Evolutionary conservation across 2,113 vertebrate genomes (phyloP).

Genomic region (Bufo bufo): DNA sequence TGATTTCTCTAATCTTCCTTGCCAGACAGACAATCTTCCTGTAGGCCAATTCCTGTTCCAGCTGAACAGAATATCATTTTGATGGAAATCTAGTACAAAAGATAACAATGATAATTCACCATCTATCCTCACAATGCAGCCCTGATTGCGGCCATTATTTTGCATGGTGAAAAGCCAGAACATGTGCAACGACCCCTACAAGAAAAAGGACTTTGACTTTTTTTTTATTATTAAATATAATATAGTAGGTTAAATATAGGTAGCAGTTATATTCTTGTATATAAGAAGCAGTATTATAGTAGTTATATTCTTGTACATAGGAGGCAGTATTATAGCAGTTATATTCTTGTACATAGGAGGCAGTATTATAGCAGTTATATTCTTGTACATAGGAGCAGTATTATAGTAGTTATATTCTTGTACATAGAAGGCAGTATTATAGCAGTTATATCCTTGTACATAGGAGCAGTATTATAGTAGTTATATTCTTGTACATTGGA

Average conservation of each 20-base stretch:
- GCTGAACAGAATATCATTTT: neutral
- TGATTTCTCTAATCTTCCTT: conserved; percentile 46
- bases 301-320: too few relatives aligned
- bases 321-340: too few relatives aligned
- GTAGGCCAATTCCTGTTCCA: conserved; percentile 37
- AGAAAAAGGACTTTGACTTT: neutral
- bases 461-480: too few relatives aligned
- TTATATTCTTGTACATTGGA: too few relatives aligned
- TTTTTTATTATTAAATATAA: neutral
- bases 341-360: too few relatives aligned
- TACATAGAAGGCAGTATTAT: too few relatives aligned
- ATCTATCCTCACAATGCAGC: neutral
- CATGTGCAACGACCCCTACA: neutral
- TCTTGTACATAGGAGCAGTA: too few relatives aligned
- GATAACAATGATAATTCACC: neutral
- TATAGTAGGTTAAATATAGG: neutral
- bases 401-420: too few relatives aligned
- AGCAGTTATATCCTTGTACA: too few relatives aligned
- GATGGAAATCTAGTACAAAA: neutral
- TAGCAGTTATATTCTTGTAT: too few relatives aligned
- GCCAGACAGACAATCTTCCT: conserved; percentile 39
- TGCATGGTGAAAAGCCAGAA: neutral
- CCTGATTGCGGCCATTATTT: conserved; percentile 38
- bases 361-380: too few relatives aligned
- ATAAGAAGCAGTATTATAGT: too few relatives aligned